Evolutionary conservation across 2,113 vertebrate species (phyloP), one percentile per base, ranked within the genome.

Genomic region (Tragelaphus scriptus): DNA sequence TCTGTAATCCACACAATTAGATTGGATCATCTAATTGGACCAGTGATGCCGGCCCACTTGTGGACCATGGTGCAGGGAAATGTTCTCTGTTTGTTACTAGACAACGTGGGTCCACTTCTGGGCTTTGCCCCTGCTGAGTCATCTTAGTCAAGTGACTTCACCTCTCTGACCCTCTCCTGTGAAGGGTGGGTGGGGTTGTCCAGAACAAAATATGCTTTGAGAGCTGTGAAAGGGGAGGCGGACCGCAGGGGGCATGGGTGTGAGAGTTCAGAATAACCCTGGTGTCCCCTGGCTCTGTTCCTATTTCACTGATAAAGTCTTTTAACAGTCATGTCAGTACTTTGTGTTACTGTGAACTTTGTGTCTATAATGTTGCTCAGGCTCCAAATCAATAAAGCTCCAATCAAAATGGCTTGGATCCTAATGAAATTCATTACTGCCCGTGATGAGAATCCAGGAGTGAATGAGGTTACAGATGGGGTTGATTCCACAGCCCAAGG

Each of bases 321-420:
- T 44, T 53, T 26, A 47, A 53, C 3, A 30, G 21, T 71, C 65
- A 36, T 36, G 19, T 82, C 40, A 32, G 87, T 21, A 47, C 49
- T 44, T n/a, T n/a, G 28, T 49, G 30, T 84, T 79, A 55, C 59
- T 65, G 16, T 16, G 58, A 89, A 59, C 88, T 96, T 90, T 82
- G 85, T 61, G 53, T 88, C 32, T 77, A 32, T 94, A 68, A 44
- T 56, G 85, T 88, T 49, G 58, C 49, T 88, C 77, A 6, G 81
- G 51, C 30, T 51, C 88, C 55, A 88, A 40, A 75, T 92, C 84
- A 61, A 79, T 88, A 59, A 90, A 91, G 36, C 55, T 63, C 88
- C 82, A 56, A 84, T 94, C 55, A 59, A 36, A 86, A 65, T 65
- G 94, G 28, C 88, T 85, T 19, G 36, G 4, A 2, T 40, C 28